A percentile compares a stretch with the other conserved stretches of the same genome.
Evolutionary conservation across 2,888 invertebrate genomes (phyloP).

Genomic region (Piscicola geometra): DNA sequence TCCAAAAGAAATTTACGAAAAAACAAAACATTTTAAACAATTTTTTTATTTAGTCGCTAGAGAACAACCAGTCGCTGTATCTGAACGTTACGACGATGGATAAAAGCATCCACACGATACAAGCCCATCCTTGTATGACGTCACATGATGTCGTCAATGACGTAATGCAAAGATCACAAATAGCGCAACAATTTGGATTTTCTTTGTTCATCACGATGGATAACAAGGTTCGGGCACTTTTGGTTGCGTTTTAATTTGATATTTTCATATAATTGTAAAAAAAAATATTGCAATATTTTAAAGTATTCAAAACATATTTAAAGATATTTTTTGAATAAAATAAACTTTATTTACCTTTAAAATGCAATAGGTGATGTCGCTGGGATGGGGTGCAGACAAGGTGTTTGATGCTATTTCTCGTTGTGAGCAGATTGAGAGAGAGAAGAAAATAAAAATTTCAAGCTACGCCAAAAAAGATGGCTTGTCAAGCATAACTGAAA

Average conservation of each 20-base stretch:
- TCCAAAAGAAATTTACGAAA: conserved; percentile 5
- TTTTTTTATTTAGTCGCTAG: conserved; percentile 35
- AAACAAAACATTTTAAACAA: conserved; percentile 7
- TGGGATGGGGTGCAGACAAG: conserved; percentile 41
- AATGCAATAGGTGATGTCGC: conserved; percentile 39
- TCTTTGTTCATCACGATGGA: conserved; percentile 42
- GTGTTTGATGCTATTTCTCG: conserved; percentile 42
- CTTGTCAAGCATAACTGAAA: background rate
- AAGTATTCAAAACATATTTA: too few species aligned
- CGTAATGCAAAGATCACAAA: conserved; percentile 38
- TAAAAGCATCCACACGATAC: conserved; percentile 36
- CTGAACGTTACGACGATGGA: conserved; percentile 42
- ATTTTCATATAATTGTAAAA: too few species aligned
- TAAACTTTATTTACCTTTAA: background rate
- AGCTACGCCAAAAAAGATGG: background rate
- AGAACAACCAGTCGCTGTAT: conserved; percentile 34
- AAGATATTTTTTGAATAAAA: too few species aligned
- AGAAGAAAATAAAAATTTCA: background rate
- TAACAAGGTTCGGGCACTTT: conserved; percentile 38
- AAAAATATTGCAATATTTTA: too few species aligned
- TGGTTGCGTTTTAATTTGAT: too few species aligned
- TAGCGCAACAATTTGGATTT: conserved; percentile 44
- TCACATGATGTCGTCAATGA: conserved; percentile 39
- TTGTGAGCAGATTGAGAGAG: conserved; percentile 40
- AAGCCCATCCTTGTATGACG: conserved; percentile 41